Conservation (phyloP, 2,797 vertebrate genomes). For the Micrastur ruficollis region DNA sequence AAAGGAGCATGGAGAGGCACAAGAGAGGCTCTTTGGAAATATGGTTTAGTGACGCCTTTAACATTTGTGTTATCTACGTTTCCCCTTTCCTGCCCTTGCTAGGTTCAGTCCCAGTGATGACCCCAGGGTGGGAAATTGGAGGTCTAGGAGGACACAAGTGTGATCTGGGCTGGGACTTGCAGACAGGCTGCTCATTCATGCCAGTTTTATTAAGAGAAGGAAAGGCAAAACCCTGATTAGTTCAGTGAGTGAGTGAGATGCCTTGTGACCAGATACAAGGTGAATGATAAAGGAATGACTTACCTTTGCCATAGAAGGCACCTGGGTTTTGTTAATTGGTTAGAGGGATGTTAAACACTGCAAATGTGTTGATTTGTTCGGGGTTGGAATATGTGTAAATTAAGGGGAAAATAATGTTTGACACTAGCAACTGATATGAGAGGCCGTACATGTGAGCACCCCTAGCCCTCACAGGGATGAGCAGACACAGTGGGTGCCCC, state of each 20-base stretch:
- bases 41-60: fast-evolving
- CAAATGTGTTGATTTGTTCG: not conserved
- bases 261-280: not conserved
- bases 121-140: not conserved
- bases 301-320: not conserved
- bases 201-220: not conserved
- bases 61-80: not conserved
- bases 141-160: not conserved
- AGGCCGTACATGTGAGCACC: not conserved
- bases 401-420: not conserved
- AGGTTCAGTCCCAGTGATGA: not conserved
- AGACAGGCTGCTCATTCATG: not conserved
- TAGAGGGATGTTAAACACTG: not conserved
- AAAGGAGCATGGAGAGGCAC: not conserved
- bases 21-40: not conserved
- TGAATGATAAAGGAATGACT: not conserved
- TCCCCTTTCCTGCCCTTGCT: not conserved
- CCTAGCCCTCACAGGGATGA: not conserved
- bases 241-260: not conserved
- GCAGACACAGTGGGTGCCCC: not conserved
- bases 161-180: not conserved
- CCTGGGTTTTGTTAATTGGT: not conserved
- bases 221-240: constrained; percentile 35
- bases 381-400: not conserved
- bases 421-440: not conserved